Conservation (phyloP, 2,113 vertebrate species). For the Daphoenositta chrysoptera region DNA sequence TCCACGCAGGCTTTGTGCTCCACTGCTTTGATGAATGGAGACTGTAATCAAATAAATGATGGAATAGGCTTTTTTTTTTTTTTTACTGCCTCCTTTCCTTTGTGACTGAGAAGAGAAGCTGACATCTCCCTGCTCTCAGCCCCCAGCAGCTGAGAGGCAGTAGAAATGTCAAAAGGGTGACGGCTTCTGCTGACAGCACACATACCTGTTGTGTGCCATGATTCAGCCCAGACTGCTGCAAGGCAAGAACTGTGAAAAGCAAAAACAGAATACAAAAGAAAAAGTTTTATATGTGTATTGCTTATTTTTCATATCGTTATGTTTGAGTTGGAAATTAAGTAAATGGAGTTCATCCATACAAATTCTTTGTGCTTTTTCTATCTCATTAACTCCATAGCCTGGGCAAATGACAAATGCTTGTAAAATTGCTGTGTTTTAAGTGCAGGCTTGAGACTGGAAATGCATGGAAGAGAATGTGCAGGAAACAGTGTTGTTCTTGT, state of each 20-base stretch:
- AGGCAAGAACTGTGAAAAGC: not conserved
- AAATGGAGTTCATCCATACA: slow-evolving; percentile 10
- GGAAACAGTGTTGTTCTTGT: slow-evolving; percentile 12
- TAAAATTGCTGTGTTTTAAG: not conserved
- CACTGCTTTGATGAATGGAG: not conserved
- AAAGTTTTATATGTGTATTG: not conserved
- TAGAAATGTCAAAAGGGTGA: not conserved
- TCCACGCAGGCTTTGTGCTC: not conserved
- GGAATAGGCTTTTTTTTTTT: not conserved
- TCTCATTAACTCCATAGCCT: slow-evolving; percentile 18
- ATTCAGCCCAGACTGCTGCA: not conserved
- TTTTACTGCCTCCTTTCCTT: not conserved
- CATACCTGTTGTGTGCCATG: not conserved
- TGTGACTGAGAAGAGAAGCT: not conserved
- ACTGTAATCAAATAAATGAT: not conserved
- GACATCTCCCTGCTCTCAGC: not conserved
- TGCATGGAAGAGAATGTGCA: slow-evolving; percentile 2
- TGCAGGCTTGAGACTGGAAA: slow-evolving; percentile 10
- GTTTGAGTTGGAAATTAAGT: slow-evolving; percentile 7
- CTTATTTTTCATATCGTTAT: not conserved
- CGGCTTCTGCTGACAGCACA: not conserved
- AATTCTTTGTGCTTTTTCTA: slow-evolving; percentile 4
- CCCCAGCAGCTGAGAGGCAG: not conserved
- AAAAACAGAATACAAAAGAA: too few species aligned
- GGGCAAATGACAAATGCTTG: slow-evolving; percentile 42